These are phyloP conservation scores for Gymnothorax javanicus DNA, from an alignment of 2,797 vertebrate genomes.

Conservation along the genomic window DNA sequence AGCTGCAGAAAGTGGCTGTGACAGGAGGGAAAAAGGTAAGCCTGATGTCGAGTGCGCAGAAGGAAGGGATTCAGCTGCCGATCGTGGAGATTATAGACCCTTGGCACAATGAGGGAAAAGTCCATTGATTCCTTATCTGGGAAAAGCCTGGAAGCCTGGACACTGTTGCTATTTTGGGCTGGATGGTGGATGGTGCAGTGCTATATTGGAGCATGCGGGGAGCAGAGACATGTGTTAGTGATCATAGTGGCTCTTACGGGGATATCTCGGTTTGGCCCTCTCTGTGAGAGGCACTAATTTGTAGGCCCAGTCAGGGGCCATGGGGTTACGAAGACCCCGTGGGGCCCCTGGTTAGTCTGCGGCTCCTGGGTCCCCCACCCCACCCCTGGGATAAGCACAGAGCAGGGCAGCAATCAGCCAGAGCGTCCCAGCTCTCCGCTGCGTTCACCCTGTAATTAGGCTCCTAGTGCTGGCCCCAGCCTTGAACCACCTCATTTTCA, in stretches of 20 bases:
- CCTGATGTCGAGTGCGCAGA: background rate
- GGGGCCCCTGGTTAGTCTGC: background rate
- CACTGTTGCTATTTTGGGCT: conserved; percentile 19
- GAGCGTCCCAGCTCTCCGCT: conserved; percentile 27
- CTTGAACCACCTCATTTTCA: conserved; percentile 45
- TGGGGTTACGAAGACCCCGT: background rate
- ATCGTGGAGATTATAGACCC: conserved; percentile 25
- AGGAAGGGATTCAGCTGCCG: background rate
- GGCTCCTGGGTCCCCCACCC: background rate
- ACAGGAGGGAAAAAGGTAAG: conserved; percentile 82
- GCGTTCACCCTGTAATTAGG: conserved; percentile 51
- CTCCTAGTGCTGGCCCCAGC: conserved; percentile 38
- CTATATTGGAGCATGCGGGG: conserved; percentile 19
- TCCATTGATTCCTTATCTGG: conserved; percentile 15
- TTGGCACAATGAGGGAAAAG: conserved; percentile 30
- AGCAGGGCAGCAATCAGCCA: conserved; percentile 13
- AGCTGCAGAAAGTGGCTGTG: conserved; percentile 78
- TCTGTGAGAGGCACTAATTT: conserved; percentile 36
- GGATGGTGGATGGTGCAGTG: conserved; percentile 12
- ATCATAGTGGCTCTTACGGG: conserved; percentile 40
- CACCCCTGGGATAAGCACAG: background rate
- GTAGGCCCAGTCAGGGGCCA: conserved; percentile 25
- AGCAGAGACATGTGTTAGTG: conserved; percentile 53
- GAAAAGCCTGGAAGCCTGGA: conserved; percentile 11
- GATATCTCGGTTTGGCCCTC: conserved; percentile 23